Conservation (phyloP, 1,140 invertebrate species). For the Pseudobourletiella spinata region DNA sequence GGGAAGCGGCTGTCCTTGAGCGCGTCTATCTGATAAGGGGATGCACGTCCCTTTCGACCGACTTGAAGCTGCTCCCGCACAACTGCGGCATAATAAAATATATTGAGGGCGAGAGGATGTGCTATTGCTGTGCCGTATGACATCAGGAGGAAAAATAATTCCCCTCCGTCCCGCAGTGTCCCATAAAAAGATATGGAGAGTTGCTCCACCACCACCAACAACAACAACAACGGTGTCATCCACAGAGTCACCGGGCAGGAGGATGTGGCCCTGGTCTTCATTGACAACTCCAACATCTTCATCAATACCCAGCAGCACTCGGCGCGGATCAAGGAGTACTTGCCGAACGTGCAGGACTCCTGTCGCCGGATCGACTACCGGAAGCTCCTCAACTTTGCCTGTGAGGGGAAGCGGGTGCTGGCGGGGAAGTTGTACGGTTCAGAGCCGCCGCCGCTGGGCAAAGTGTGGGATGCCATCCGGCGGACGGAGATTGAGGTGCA, state of each 20-base stretch:
- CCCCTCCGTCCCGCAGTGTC: not conserved
- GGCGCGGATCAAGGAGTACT: conserved; percentile 10
- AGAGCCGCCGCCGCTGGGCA: conserved; percentile 23
- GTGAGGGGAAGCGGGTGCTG: conserved; percentile 6
- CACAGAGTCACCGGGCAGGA: not conserved
- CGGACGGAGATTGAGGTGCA: conserved; percentile 21
- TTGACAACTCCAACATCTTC: conserved; percentile 32
- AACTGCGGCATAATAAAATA: too few relatives aligned
- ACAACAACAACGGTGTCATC: not conserved
- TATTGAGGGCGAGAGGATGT: too few relatives aligned
- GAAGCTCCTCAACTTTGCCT: conserved; percentile 6
- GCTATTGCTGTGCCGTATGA: too few relatives aligned
- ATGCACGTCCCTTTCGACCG: too few relatives aligned
- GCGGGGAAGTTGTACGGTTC: conserved; percentile 22
- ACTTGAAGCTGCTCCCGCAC: too few relatives aligned
- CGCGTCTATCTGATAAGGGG: too few relatives aligned
- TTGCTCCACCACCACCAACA: not conserved
- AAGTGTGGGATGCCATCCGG: conserved; percentile 27
- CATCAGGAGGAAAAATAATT: too few relatives aligned
- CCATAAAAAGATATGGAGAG: not conserved
- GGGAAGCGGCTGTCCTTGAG: too few relatives aligned
- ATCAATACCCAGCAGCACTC: conserved; percentile 22
- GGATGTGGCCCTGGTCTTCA: conserved; percentile 22
- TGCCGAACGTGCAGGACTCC: conserved; percentile 7
- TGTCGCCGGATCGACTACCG: conserved; percentile 18